phyloP scores from a whole-genome alignment of 2,888 invertebrate species.

The Tinea pellionella region DNA sequence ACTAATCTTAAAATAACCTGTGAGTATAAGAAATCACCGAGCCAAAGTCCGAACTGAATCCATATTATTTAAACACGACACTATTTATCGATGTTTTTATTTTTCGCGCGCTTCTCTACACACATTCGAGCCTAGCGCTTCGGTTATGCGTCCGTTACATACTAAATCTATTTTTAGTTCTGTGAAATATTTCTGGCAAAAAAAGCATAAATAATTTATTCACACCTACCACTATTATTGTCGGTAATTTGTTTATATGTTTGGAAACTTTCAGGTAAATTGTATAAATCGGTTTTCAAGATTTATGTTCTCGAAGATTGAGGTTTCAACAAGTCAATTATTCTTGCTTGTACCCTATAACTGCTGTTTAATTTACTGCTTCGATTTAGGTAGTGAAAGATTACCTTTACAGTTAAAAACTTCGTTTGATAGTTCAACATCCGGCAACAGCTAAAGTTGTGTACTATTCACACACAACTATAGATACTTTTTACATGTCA shows the following conservation, averaged over 20 bases:
- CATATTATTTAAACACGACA: not conserved
- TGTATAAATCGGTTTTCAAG: not conserved
- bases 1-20: conserved; percentile 22
- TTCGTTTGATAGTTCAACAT: no score
- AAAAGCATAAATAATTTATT: conserved; percentile 33
- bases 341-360: not conserved
- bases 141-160: conserved; percentile 30
- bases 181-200: conserved; percentile 20
- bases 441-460: no score
- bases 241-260: conserved; percentile 24
- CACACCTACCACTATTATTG: conserved; percentile 29
- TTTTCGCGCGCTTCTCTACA: not conserved
- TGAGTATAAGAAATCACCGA: not conserved
- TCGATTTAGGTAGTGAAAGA: no score
- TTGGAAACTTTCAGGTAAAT: not conserved
- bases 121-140: not conserved
- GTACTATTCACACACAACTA: no score
- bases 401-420: no score
- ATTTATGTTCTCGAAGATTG: not conserved
- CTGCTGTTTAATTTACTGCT: not conserved
- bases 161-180: conserved; percentile 55
- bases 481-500: no score
- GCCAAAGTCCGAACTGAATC: not conserved
- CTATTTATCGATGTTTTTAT: not conserved
- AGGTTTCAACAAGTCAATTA: not conserved